Evolutionary conservation across 2,113 vertebrate genomes (phyloP), one percentile per base, ranked within the genome.

Genomic region (Anser brachyrhynchus): DNA sequence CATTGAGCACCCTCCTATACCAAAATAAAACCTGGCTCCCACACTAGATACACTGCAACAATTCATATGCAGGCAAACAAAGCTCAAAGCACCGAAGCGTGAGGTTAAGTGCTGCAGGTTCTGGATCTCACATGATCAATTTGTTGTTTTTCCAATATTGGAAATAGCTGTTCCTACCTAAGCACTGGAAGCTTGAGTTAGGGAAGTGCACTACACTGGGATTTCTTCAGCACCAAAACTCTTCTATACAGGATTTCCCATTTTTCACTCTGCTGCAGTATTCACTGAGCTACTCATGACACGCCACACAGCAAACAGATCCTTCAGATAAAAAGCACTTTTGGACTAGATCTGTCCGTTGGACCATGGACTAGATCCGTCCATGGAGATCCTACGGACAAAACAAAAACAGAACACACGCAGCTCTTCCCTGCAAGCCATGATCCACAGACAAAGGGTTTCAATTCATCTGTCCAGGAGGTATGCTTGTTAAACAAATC

Each of bases 181-280:
- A 89, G 46, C 17, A 26, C 33, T 54, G 74, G 28, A 81, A 85
- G 67, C 1, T 3, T 13, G 41, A 86, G 80, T 39, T 67, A 58
- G 69, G 55, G 64, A 88, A 93, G 52, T 64, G 71, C 46, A 25
- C 26, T 11, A 46, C 18, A 23, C 73, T 65, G 61, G 70, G 61
- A 90, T 75, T 78, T 86, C 61, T 84, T 73, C 73, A 69, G 28
- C 35, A 61, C 3, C 7, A 44, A 37, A 57, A 52, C 6, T 17
- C 78, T 72, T 78, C 85, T 29, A 78, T 92, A 89, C 73, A 84
- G 75, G 44, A 90, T 89, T 94, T 96, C 69, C 44, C 75, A 22
- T 49, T 90, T 78, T 93, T 55, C 69, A 52, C 80, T 93, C 57
- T 90, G 86, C 59, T 0, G 0, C 43, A 95, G 25, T 37, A 84